Evolutionary conservation across 2,797 vertebrate species (phyloP), one percentile per base, ranked within the genome.

Genomic region (Gallinago stenura): DNA sequence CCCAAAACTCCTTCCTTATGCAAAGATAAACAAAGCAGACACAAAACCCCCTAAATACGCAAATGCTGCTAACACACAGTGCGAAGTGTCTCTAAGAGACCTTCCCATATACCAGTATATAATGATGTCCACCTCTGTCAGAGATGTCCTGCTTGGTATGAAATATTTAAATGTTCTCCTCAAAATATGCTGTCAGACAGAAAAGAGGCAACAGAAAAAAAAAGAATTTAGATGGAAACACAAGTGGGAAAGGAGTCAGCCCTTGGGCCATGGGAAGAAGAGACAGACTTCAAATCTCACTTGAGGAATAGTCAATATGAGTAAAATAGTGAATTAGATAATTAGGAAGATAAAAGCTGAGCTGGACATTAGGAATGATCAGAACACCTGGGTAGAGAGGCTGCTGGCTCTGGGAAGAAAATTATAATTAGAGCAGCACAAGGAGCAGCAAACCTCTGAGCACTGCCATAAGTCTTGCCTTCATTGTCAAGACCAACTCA

Each of bases 1-100:
- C 26, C 14, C 71, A 15, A 43, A 61, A 8, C 21, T 33, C 26
- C 28, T 64, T 83, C 21, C 19, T 79, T 20, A 19, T 2, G 73
- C 7, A 43, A 60, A 78, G 70, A n/a, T 0, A 43, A 14, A 60
- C 2, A 70, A 75, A 84, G 5, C 3, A 61, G 31, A 18, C 25
- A 12, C 6, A n/a, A 58, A 2, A 2, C 0, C 2, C 12, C 8
- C 13, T 3, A 28, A 30, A 60, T 12, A 17, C 4, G 16, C 41
- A 43, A 43, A 43, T 43, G 41, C 41, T 43, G 41, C 41, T 43
- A 43, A 43, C 41, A 43, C 41, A 43, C 41, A 43, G 41, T 43
- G 41, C 17, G 7, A 43, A 43, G 41, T 43, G 5, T 22, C 19
- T 87, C 50, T 37, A 7, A 68, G 83, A 45, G 39, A 26, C 15